Percentiles rank a stretch among this genome's conserved stretches.
Conservation (phyloP, 2,113 vertebrate genomes). For the Quiscalus mexicanus region DNA sequence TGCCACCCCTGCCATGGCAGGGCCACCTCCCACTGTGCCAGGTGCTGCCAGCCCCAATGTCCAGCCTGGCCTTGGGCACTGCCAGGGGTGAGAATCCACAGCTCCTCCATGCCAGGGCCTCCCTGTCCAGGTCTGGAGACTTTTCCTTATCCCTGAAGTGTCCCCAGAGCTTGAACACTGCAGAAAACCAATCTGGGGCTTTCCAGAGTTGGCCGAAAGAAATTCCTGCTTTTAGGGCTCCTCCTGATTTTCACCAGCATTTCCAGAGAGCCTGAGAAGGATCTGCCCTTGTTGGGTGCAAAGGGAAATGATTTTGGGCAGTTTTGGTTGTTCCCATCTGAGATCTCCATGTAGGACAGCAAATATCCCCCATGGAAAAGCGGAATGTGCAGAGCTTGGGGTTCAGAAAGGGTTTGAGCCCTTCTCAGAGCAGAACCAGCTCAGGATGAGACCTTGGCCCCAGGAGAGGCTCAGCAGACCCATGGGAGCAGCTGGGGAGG, state of each 20-base stretch:
- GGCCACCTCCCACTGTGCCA: neutral
- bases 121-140: neutral
- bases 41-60: neutral
- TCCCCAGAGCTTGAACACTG: rapidly evolving
- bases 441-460: neutral
- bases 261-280: neutral
- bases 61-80: neutral
- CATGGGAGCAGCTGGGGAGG: neutral
- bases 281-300: neutral
- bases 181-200: neutral
- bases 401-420: neutral
- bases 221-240: neutral
- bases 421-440: neutral
- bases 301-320: neutral
- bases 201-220: neutral
- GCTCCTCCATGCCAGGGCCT: neutral
- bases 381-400: rapidly evolving
- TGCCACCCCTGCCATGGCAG: neutral
- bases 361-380: neutral
- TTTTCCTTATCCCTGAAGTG: neutral
- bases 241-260: neutral
- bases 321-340: neutral
- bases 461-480: neutral
- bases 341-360: neutral
- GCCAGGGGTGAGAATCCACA: neutral